Evolutionary conservation across 2,113 vertebrate species (phyloP), one percentile per base, ranked within the genome.

Genomic region (Petaurus breviceps): DNA sequence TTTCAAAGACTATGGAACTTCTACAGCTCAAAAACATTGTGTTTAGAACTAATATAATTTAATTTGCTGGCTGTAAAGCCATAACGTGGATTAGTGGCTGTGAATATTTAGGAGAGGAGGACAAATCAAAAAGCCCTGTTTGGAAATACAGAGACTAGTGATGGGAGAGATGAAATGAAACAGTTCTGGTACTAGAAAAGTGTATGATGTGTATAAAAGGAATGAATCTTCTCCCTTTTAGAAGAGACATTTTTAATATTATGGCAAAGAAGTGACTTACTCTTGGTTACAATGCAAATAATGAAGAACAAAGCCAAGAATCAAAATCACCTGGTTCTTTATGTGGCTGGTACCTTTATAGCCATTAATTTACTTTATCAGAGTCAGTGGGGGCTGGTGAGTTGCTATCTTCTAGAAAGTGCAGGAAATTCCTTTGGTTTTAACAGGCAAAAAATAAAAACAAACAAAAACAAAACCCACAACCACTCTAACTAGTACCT

Each of bases 1-100:
- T 99, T 99, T 99, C 97, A 97, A 98, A 98, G 98, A 98, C 98
- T 98, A 97, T 96, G 98, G 97, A 98, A 95, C 97, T 96, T 97
- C 94, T 98, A 98, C 94, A 97, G 96, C 96, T 98, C 98, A 98
- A 97, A 98, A 98, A 97, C 91, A 96, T 96, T 98, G 91, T 97
- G 97, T 98, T 98, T 97, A 98, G 98, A 98, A 98, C 93, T 96
- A 95, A 98, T 97, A 54, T 97, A 97, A 98, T 98, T 98, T 97
- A 98, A 98, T 98, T 98, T 98, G 97, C 94, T 96, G 96, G 96
- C 96, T 97, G 95, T 98, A 98, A 97, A 98, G 98, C 97, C 94
- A 94, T 97, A 97, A 97, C 4, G 93, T 95, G 90, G 96, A 97
- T 95, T 97, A 97, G 84, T 97, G 97, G 91, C 97, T 98, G 94